Base-by-base conservation (phyloP, 2,888 invertebrate species). In the Palloptera scutellata region DNA sequence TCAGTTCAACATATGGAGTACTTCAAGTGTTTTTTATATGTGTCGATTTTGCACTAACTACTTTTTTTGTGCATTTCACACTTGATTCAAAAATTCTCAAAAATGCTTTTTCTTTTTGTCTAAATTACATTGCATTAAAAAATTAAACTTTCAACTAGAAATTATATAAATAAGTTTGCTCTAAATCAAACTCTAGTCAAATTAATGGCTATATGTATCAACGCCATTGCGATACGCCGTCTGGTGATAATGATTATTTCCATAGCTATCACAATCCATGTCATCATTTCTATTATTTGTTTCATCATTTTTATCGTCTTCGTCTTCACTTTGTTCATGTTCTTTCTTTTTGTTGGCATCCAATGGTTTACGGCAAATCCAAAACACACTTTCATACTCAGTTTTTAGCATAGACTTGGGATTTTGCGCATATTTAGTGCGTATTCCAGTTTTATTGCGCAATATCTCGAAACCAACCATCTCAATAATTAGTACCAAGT, bases 341-440 rank as follows among this genome's bases (percentile, higher is more conserved):
- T 30, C 30, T 30, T 30, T 30, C 6, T 30, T 2, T 30, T 30
- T 30, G 30, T 30, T 45, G 11, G 48, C 66, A 40, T 71, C 67
- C n/a, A 70, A 69, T 9, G 93, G 92, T 81, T 97, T 97, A 76
- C 90, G 89, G 77, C 95, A 97, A 1, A 97, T 93, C 84, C 97
- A 95, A 85, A 94, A 97, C 0, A 96, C 92, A 64, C 96, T 96
- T 78, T 93, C 91, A 78, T 98, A 98, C 78, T 94, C 92, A 77
- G 95, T 94, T 75, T 94, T 93, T 77, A 97, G 88, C 97, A 98
- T 97, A 0, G 96, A 96, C 70, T 90, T 89, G 0, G 92, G 91
- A 84, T 97, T 97, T 84, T 97, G 96, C 6, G 96, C 94, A 84
- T 98, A 98, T 77, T 92, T 91, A 51, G 96, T 94, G 78, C 91